These are phyloP conservation scores for Arctocebus calabarensis DNA, from an alignment of 2,797 vertebrate genomes.

Conservation along the genomic window DNA sequence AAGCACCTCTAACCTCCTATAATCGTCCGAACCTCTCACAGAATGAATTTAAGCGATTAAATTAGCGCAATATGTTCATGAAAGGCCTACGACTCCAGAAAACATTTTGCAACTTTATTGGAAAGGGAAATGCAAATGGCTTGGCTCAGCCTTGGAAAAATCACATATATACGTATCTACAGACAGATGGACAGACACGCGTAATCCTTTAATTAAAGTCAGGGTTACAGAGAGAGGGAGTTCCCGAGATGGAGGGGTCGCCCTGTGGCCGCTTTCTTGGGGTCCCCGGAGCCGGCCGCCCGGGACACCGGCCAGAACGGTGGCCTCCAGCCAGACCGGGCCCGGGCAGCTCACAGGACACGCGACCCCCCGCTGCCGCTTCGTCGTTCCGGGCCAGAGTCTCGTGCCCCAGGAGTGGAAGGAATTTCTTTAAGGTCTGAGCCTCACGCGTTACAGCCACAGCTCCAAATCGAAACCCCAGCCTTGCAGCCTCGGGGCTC, in stretches of 20 bases:
- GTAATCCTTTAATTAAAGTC: background rate
- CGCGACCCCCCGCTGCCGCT: background rate
- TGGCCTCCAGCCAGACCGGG: background rate
- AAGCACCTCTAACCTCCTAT: background rate
- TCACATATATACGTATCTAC: fast-evolving
- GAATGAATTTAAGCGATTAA: background rate
- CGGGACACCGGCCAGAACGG: background rate
- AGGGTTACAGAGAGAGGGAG: background rate
- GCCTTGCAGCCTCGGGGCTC: background rate
- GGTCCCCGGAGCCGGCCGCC: background rate
- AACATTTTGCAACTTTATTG: slow-evolving; percentile 57
- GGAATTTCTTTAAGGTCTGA: background rate
- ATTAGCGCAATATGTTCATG: background rate
- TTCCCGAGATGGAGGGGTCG: background rate
- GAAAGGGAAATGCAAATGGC: background rate
- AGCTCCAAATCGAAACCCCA: background rate
- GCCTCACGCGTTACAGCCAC: too few species aligned
- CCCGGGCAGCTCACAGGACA: slow-evolving; percentile 16
- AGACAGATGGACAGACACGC: fast-evolving
- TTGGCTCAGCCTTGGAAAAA: background rate
- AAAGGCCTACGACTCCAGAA: background rate
- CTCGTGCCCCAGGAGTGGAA: background rate
- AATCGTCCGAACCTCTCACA: background rate
- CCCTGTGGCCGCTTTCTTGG: background rate
- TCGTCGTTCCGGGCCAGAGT: background rate